Evolutionary conservation across 2,113 vertebrate genomes (phyloP), one percentile per base, ranked within the genome.

Genomic region (Abramis brama): DNA sequence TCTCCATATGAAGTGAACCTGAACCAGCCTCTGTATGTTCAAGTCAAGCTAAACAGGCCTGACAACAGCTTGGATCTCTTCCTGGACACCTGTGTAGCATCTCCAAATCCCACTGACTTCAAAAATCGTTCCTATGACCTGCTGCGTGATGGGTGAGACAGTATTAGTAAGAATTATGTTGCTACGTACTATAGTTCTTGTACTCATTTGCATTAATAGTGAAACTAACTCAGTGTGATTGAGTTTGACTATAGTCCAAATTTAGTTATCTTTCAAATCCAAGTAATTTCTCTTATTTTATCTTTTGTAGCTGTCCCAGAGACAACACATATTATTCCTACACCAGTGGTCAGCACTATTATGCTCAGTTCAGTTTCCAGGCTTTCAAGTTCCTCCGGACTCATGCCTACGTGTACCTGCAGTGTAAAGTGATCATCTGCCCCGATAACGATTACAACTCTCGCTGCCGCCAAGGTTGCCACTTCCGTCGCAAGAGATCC

Each of bases 311-410:
- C 0, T 33, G 15, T 88, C 1, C 2, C 1, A 88, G 86, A 80
- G 96, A 97, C 60, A 88, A 80, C 86, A 95, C 95, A 0, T 95
- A 94, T 78, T 8, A 84, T 1, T 74, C 89, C 5, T 94, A 94
- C 79, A 77, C 64, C 21, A 89, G 88, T 0, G 92, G 89, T 9
- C 13, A 73, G 39, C 12, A 13, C 5, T 82, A 89, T 64, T 87
- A 90, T 0, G 94, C 93, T 57, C 95, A 93, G 15, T 97, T 98
- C 92, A 85, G 84, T 3, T 97, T 97, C 84, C 92, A 62, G 0
- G 89, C 95, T 88, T 98, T 97, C 92, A 94, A 91, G 90, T 97
- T 97, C 92, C 90, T 97, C 88, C 83, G 36, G n/a, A 86, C 83
- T 36, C 87, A 92, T 12, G 73, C 91, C 4, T 87, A 90, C 0